These are phyloP conservation scores for Napeogenes sylphis DNA, from an alignment of 2,888 invertebrate species.

Conservation along the genomic window DNA sequence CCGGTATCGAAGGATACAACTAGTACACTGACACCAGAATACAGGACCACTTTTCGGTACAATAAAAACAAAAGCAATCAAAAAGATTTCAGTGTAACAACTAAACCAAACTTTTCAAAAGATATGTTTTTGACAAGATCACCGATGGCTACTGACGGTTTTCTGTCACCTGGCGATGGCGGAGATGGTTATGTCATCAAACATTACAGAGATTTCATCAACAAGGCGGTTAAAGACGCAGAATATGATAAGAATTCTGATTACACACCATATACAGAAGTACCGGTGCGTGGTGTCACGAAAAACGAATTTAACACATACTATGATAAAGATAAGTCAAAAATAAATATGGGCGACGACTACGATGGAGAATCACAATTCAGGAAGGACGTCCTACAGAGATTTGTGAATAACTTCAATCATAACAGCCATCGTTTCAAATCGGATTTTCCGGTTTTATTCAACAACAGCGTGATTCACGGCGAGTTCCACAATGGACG, in stretches of 20 bases:
- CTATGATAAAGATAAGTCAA: conserved; percentile 30
- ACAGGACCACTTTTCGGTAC: conserved; percentile 4
- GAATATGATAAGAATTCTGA: conserved; percentile 47
- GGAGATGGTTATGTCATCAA: conserved; percentile 57
- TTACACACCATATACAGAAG: conserved; percentile 38
- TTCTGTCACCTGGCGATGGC: conserved; percentile 35
- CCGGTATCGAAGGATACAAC: conserved; percentile 11
- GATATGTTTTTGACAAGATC: conserved; percentile 40
- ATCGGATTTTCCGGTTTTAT: conserved; percentile 60
- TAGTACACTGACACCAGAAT: conserved; percentile 10
- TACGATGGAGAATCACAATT: conserved; percentile 57
- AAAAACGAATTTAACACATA: conserved; percentile 33
- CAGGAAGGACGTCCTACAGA: conserved; percentile 53
- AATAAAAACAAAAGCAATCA: conserved; percentile 4
- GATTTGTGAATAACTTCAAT: conserved; percentile 64
- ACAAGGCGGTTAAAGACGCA: conserved; percentile 45
- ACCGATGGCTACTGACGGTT: conserved; percentile 34
- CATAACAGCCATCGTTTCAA: conserved; percentile 59
- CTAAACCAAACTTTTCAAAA: conserved; percentile 22
- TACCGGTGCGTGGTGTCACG: conserved; percentile 41
- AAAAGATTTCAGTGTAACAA: conserved; percentile 6
- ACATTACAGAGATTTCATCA: conserved; percentile 57
- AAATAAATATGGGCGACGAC: conserved; percentile 38
- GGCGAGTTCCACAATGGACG: conserved; percentile 37
- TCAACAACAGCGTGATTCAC: conserved; percentile 61